These are phyloP conservation scores for Pseudotriccus pelzelni DNA, from an alignment of 2,797 vertebrate genomes.

Conservation along the genomic window DNA sequence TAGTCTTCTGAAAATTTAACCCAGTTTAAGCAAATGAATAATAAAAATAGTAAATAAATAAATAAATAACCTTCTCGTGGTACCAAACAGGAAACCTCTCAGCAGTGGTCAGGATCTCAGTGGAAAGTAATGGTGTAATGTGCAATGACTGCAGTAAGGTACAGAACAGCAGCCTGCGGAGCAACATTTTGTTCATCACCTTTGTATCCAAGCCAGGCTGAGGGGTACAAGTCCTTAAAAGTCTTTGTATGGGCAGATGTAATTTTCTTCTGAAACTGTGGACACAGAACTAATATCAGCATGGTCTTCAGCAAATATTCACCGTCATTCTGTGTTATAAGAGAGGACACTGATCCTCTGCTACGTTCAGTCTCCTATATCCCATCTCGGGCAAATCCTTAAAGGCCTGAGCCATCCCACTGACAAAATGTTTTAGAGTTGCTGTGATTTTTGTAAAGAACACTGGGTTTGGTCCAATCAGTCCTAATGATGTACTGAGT, in stretches of 20 bases:
- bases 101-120: conserved; percentile 28
- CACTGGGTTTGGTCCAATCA: conserved; percentile 2
- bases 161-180: neutral
- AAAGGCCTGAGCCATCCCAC: neutral
- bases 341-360: neutral
- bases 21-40: neutral
- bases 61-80: conserved; percentile 29
- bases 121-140: neutral
- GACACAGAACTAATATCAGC: neutral
- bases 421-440: neutral
- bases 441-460: conserved; percentile 25
- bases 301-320: neutral
- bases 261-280: neutral
- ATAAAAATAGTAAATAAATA: neutral
- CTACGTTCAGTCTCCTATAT: neutral
- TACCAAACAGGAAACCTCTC: conserved; percentile 30
- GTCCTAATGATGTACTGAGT: conserved; percentile 7
- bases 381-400: neutral
- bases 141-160: neutral
- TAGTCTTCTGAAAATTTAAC: conserved; percentile 21
- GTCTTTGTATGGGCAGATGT: neutral
- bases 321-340: neutral
- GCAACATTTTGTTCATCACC: conserved; percentile 5
- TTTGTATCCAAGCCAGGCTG: neutral
- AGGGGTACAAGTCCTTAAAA: neutral